These are phyloP conservation scores for Callyntrura sp. DNA, from an alignment of 2,888 invertebrate species.

Conservation along the genomic window DNA sequence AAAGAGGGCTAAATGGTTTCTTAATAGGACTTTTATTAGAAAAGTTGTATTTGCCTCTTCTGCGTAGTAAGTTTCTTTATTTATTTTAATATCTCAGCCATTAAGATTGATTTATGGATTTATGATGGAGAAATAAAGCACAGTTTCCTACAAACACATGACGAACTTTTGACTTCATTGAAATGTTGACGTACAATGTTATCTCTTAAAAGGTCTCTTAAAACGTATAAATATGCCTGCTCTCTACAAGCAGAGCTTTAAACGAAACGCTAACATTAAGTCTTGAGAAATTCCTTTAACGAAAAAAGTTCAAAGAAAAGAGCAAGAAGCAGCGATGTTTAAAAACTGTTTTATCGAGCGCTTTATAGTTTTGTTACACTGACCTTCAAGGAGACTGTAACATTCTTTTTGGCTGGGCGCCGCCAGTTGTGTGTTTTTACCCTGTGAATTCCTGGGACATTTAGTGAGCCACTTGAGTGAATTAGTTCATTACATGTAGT, in stretches of 20 bases:
- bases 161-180: conserved; percentile 49
- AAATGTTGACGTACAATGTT: conserved; percentile 12
- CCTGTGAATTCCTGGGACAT: conserved; percentile 20
- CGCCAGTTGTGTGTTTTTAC: background rate
- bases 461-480: background rate
- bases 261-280: background rate
- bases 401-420: background rate
- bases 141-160: background rate
- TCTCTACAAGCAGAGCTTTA: background rate
- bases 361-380: conserved; percentile 1
- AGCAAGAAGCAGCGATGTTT: background rate
- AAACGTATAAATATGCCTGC: background rate
- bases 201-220: conserved; percentile 11
- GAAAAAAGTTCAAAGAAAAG: background rate
- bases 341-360: background rate
- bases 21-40: conserved; percentile 35
- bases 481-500: background rate
- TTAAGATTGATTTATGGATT: conserved; percentile 51
- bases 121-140: conserved; percentile 22
- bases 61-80: conserved; percentile 38
- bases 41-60: conserved; percentile 14
- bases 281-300: conserved; percentile 7
- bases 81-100: conserved; percentile 47
- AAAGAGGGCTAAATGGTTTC: conserved; percentile 38
- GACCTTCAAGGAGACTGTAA: conserved; percentile 37